Conservation (phyloP, 2,888 invertebrate genomes). For the Ernsta delagoae region DNA sequence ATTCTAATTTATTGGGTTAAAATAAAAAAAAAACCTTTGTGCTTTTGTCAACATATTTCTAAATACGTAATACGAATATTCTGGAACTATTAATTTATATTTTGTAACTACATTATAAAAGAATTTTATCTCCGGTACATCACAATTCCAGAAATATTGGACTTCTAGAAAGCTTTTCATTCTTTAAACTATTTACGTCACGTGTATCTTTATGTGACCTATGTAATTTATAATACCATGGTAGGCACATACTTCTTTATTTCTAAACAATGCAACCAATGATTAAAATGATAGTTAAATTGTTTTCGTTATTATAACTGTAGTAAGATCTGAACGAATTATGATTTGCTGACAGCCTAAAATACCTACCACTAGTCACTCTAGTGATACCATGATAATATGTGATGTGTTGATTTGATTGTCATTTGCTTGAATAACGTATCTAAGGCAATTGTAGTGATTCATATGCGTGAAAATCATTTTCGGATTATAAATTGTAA, state of each 20-base stretch:
- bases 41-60: too few relatives aligned
- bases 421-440: conserved; percentile 16
- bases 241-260: too few relatives aligned
- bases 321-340: conserved; percentile 41
- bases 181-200: too few relatives aligned
- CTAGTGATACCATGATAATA: conserved; percentile 41
- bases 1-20: conserved; percentile 22
- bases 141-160: too few relatives aligned
- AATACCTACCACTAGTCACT: conserved; percentile 42
- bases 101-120: too few relatives aligned
- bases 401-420: conserved; percentile 37
- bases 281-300: conserved; percentile 22
- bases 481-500: background rate
- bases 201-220: background rate
- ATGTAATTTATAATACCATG: conserved; percentile 26
- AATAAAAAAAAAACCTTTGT: too few relatives aligned
- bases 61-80: too few relatives aligned
- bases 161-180: too few relatives aligned
- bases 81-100: too few relatives aligned
- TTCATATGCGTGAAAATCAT: background rate
- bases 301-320: conserved; percentile 1
- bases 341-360: conserved; percentile 41
- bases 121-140: too few relatives aligned
- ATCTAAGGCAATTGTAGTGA: background rate
- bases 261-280: conserved; percentile 16